Evolutionary conservation across 2,797 vertebrate genomes (phyloP), one percentile per base, ranked within the genome.

Genomic region (Enoplosus armatus): DNA sequence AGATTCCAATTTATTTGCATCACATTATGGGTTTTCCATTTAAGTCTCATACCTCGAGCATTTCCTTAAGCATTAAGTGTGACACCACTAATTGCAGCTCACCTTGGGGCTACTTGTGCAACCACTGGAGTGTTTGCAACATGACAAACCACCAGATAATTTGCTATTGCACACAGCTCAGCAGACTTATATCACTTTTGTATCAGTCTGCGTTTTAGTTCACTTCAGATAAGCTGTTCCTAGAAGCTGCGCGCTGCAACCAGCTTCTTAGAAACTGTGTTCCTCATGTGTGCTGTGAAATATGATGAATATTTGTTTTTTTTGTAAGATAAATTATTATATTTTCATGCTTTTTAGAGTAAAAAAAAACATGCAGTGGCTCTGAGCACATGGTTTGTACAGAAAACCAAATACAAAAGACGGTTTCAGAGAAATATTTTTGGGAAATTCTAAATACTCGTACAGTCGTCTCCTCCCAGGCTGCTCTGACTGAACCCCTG

Each of bases 181-280:
- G 39, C 45, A n/a, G 54, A 67, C 61, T 11, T 71, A 4, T 70
- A 80, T 70, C 54, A 45, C 33, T 26, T 80, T 58, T 61, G 58
- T 50, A 77, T 71, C 72, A 67, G 0, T 31, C 10, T 72, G 71
- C n/a, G 4, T 51, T 75, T 59, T 53, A 60, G 14, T 20, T 33
- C 27, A 14, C 31, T 72, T 47, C 3, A 80, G 80, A 89, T 88
- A 88, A 85, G 67, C 3, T 8, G 16, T 86, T 89, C 72, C 11
- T 11, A 74, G 85, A 86, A 89, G 35, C 51, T 47, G 63, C 39
- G 33, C 11, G 0, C 15, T 10, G 31, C 24, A 0, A 33, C 50
- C 16, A 11, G 7, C 0, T 90, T 91, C 86, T 82, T 29, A 72
- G 87, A 91, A 92, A 56, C 22, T 8, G 8, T 29, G 4, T 5